Percentiles rank a stretch among this genome's conserved stretches.
Evolutionary conservation across 2,888 invertebrate species (phyloP).

Genomic region (Peribatodes rhomboidaria): DNA sequence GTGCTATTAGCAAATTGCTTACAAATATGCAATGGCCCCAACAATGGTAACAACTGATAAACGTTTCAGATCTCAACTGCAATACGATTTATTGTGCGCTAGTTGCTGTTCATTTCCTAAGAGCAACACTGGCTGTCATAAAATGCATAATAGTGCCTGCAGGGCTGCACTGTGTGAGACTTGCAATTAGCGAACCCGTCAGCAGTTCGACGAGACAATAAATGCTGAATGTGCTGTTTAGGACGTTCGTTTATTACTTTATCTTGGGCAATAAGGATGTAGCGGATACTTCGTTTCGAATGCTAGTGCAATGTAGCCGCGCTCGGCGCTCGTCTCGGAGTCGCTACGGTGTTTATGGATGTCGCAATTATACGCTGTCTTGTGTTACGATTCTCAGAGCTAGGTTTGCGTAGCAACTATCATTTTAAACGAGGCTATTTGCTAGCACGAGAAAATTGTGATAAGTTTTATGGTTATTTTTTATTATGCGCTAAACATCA

Average conservation of each 20-base stretch:
- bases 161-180: background rate
- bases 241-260: slow-evolving; percentile 6
- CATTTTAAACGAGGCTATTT: background rate
- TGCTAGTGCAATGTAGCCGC: slow-evolving; percentile 8
- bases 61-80: slow-evolving; percentile 29
- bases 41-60: slow-evolving; percentile 18
- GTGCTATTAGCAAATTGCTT: slow-evolving; percentile 5
- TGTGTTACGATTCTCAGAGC: too few relatives aligned
- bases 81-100: slow-evolving; percentile 46
- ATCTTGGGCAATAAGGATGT: slow-evolving; percentile 21
- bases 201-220: slow-evolving; percentile 16
- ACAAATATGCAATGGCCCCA: slow-evolving; percentile 9
- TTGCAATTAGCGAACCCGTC: slow-evolving; percentile 14
- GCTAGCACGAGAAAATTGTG: too few relatives aligned
- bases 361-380: background rate
- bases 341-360: background rate
- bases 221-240: background rate
- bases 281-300: slow-evolving; percentile 8
- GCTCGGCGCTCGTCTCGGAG: background rate
- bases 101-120: slow-evolving; percentile 28
- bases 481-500: background rate
- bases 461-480: background rate
- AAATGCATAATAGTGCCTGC: slow-evolving; percentile 20
- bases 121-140: background rate
- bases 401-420: background rate